Evolutionary conservation across 2,113 vertebrate species (phyloP).

Genomic region (Gambusia holbrooki): DNA sequence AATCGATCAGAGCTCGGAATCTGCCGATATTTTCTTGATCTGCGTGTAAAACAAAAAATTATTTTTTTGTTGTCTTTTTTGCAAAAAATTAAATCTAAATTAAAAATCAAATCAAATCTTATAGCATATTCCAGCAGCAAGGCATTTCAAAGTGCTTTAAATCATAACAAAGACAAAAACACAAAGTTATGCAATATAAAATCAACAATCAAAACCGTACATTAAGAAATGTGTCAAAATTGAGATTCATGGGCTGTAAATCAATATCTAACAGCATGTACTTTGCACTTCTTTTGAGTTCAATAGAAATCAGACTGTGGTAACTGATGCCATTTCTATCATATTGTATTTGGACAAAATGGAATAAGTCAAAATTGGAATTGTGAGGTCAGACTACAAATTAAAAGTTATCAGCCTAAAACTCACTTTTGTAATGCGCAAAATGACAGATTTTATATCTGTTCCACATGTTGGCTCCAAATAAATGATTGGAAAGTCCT

Average conservation of each 20-base stretch:
- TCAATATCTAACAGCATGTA: background rate
- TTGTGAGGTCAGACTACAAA: background rate
- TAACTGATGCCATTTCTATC: background rate
- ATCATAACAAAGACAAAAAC: too few species aligned
- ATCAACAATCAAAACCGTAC: too few species aligned
- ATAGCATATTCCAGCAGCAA: too few species aligned
- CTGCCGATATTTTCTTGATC: background rate
- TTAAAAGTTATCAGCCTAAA: background rate
- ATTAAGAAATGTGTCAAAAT: background rate
- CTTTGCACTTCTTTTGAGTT: background rate
- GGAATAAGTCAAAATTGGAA: background rate
- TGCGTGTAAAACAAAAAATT: too few species aligned
- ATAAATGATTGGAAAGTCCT: too few species aligned
- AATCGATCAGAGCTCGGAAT: background rate
- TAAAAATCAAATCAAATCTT: too few species aligned
- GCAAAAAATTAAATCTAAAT: too few species aligned
- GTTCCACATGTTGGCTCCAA: background rate
- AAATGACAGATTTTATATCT: background rate
- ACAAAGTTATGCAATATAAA: too few species aligned
- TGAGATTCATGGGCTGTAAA: background rate
- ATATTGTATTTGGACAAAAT: too few species aligned
- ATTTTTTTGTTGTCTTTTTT: too few species aligned
- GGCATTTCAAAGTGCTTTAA: too few species aligned
- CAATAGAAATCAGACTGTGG: background rate
- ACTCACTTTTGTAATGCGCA: background rate